phyloP scores from a whole-genome alignment of 2,888 invertebrate genomes.

The Synergus japonicus region DNA sequence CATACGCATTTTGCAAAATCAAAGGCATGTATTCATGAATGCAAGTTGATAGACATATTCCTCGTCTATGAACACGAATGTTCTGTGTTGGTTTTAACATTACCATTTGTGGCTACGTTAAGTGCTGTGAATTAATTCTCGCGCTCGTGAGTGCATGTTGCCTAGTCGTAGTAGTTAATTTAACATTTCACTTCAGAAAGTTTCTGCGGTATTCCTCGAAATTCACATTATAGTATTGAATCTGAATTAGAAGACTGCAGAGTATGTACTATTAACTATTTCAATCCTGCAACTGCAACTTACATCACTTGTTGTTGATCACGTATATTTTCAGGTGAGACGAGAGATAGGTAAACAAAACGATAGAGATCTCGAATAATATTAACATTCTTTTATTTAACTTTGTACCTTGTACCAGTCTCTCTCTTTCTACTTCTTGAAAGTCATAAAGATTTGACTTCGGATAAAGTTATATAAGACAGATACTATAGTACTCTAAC shows the following conservation, averaged over 20 bases:
- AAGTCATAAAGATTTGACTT: not conserved
- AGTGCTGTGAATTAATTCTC: conserved; percentile 36
- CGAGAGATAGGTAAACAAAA: too few species aligned
- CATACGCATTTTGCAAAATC: not conserved
- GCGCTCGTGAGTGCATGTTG: conserved; percentile 1
- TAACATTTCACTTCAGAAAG: conserved; percentile 14
- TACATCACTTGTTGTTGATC: too few species aligned
- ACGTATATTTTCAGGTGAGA: too few species aligned
- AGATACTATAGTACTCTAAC: not conserved
- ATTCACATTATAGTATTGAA: not conserved
- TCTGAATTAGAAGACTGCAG: not conserved
- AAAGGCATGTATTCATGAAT: conserved; percentile 35
- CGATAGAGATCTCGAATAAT: too few species aligned
- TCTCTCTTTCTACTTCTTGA: too few species aligned
- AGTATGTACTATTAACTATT: not conserved
- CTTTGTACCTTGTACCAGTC: not conserved
- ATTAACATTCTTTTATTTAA: not conserved
- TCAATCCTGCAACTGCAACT: too few species aligned
- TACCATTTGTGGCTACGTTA: conserved; percentile 37
- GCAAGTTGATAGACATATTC: conserved; percentile 39
- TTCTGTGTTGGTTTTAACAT: conserved; percentile 34
- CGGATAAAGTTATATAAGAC: conserved; percentile 2
- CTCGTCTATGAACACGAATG: conserved; percentile 20
- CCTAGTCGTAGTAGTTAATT: conserved; percentile 27
- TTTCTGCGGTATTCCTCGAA: not conserved